phyloP scores from a whole-genome alignment of 2,888 invertebrate species.

The Caenorhabditis doughertyi region DNA sequence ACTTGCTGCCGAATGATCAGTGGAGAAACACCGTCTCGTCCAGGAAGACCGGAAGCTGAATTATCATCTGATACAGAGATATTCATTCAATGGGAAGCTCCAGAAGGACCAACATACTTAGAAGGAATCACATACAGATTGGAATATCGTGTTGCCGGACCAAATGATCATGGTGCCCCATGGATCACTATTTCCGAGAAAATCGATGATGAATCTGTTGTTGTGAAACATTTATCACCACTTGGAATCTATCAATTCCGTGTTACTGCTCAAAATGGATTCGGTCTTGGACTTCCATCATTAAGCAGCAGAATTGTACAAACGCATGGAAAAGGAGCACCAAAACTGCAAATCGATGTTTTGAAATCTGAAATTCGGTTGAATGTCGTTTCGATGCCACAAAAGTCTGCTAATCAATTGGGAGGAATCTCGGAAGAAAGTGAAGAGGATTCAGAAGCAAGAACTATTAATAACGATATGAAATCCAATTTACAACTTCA shows the following conservation, averaged over 20 bases:
- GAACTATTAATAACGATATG: conserved; percentile 37
- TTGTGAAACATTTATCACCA: conserved; percentile 89
- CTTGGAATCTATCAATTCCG: conserved; percentile 90
- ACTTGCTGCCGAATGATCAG: conserved; percentile 84
- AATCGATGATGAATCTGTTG: conserved; percentile 92
- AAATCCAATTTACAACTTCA: conserved; percentile 56
- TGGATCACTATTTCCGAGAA: conserved; percentile 90
- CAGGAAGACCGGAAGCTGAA: conserved; percentile 92
- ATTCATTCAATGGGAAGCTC: conserved; percentile 93
- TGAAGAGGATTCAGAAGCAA: conserved; percentile 69
- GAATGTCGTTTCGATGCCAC: conserved; percentile 72
- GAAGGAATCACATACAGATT: conserved; percentile 93
- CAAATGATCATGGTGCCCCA: conserved; percentile 85
- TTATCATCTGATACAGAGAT: conserved; percentile 92
- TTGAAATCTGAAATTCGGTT: conserved; percentile 73
- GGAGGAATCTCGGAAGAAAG: conserved; percentile 74
- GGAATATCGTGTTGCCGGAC: conserved; percentile 85
- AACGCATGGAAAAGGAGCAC: conserved; percentile 79
- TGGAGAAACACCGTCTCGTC: conserved; percentile 89
- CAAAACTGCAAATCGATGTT: conserved; percentile 87
- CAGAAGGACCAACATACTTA: conserved; percentile 93
- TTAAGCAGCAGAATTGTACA: conserved; percentile 86
- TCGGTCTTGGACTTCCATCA: conserved; percentile 95
- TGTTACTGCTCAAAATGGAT: conserved; percentile 91
- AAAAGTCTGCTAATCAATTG: conserved; percentile 64